A percentile compares a stretch with the other conserved stretches of the same genome.
phyloP scores from a whole-genome alignment of 2,113 vertebrate genomes.

The Esox niger region DNA sequence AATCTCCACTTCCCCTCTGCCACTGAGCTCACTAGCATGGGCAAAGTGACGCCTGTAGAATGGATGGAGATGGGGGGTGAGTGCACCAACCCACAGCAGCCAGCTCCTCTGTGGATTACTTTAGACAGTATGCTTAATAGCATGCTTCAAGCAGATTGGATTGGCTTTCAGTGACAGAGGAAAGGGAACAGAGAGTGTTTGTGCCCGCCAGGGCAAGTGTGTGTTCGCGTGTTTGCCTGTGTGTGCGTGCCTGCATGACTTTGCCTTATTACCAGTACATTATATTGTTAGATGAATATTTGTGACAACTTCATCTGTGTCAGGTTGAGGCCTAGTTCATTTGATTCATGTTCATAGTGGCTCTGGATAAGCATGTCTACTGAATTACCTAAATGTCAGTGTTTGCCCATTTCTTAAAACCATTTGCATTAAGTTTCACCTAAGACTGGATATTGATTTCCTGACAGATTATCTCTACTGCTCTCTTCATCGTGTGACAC shows the following conservation, averaged over 20 bases:
- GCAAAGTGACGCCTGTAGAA: conserved; percentile 46
- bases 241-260: not conserved
- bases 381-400: no score
- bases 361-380: no score
- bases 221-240: not conserved
- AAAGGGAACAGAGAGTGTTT: not conserved
- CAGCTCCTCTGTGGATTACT: conserved; percentile 49
- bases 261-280: not conserved
- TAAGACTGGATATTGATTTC: no score
- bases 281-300: no score
- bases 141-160: conserved; percentile 22
- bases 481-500: no score
- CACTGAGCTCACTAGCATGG: conserved; percentile 36
- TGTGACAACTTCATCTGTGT: no score
- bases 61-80: conserved; percentile 44
- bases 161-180: conserved; percentile 21
- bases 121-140: conserved; percentile 47
- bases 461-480: no score
- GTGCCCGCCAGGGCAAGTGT: not conserved
- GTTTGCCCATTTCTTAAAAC: no score
- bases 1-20: conserved; percentile 41
- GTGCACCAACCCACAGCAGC: conserved; percentile 40
- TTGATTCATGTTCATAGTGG: no score
- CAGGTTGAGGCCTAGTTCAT: no score
- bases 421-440: no score